Evolutionary conservation across 2,113 vertebrate species (phyloP), one percentile per base, ranked within the genome.

Genomic region (Fulica atra): DNA sequence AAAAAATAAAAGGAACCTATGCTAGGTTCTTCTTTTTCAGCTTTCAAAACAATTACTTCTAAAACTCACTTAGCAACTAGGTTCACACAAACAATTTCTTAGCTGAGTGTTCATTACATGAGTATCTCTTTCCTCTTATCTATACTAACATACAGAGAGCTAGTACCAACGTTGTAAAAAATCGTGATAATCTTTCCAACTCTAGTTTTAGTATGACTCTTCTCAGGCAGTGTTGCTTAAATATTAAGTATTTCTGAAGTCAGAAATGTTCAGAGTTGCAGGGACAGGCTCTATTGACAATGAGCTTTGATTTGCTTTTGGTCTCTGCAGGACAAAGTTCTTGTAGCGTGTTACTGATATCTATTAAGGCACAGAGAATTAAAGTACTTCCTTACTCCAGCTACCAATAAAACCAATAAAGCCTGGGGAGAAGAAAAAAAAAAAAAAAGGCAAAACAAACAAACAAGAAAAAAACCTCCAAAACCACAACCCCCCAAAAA

Each of bases 401-500:
- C 21, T 56, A 59, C 31, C 21, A 64, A 16, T 48, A 44, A 64
- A 6, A 44, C 42, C 16, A 44, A 44, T 46, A 46, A 46, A 46
- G 17, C 17, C 44, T 46, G 17, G 44, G 44, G 44, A 46, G 44
- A 46, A 46, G 9, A 44, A 18, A 16, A 44, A 16, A 69, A 54
- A 54, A 23, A 9, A 40, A 19, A 35, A 29, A n/a, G n/a, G 24
- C 6, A 31, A 11, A 29, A n/a, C 9, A 13, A 31, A 11, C 50
- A 19, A 40, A 48, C 26, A 36, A 46, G 59, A n/a, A 24, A 16
- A 31, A 38, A 6, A 10, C 44, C 7, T 26, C 51, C 23, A 9
- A 48, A 46, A 7, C 3, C 2, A 23, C 16, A n/a, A 12, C 1
- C 5, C 4, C 16, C 2, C 0, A 8, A 42, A 69, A 48, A 44